Conservation (phyloP, 92 coral and sea anemone species). For the Zoanthus solanderi region DNA sequence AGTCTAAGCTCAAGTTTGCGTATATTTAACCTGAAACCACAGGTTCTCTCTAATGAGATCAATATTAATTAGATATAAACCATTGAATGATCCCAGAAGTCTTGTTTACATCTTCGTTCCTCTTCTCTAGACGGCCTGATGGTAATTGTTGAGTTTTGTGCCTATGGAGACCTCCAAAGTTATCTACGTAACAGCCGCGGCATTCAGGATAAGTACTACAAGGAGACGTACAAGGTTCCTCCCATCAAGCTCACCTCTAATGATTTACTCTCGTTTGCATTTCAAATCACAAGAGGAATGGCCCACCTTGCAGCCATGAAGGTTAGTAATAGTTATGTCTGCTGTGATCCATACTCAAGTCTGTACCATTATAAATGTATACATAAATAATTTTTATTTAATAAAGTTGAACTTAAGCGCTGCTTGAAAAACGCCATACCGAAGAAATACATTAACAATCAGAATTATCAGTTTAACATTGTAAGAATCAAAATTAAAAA, state of each 20-base stretch:
- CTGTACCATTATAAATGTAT: no score
- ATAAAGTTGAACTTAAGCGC: no score
- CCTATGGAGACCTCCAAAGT: conserved; percentile 95
- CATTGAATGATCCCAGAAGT: neutral
- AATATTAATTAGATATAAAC: neutral
- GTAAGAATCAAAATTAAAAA: no score
- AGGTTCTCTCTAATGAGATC: conserved; percentile 7
- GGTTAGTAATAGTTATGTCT: conserved; percentile 55
- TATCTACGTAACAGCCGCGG: conserved; percentile 96
- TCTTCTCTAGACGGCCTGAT: conserved; percentile 80
- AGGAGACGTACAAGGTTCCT: conserved; percentile 91
- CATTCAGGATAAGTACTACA: conserved; percentile 91
- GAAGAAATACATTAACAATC: neutral
- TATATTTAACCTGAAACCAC: conserved; percentile 19
- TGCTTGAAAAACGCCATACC: no score
- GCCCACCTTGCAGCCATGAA: conserved; percentile 96
- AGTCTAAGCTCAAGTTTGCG: conserved; percentile 25
- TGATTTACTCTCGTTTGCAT: conserved; percentile 91
- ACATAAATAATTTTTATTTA: no score
- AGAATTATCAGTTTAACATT: neutral
- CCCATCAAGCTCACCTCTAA: conserved; percentile 82
- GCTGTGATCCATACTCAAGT: no score
- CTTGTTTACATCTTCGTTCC: neutral
- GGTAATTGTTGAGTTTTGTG: conserved; percentile 97
- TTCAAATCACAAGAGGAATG: conserved; percentile 94